Evolutionary conservation across 2,797 vertebrate genomes (phyloP).

Genomic region (Malurus splendens): DNA sequence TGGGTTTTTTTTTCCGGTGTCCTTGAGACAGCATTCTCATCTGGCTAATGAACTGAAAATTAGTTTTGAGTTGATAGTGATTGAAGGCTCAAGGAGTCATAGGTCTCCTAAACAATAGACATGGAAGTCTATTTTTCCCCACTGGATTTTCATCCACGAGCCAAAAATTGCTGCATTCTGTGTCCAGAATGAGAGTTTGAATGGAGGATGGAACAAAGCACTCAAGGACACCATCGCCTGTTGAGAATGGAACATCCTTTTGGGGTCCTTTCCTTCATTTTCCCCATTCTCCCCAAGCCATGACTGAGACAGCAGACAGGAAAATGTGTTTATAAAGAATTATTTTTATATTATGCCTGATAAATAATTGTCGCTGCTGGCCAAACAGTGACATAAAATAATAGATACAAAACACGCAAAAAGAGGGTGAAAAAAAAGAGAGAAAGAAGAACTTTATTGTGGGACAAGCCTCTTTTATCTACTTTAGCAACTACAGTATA

Average conservation of each 20-base stretch:
- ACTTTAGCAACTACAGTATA: too few relatives aligned
- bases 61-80: neutral
- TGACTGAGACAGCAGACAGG: neutral
- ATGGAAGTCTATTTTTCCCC: neutral
- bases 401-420: too few relatives aligned
- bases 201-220: neutral
- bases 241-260: neutral
- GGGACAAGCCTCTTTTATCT: too few relatives aligned
- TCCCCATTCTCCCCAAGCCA: neutral
- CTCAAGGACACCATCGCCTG: neutral
- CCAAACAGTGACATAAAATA: too few relatives aligned
- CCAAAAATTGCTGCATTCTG: neutral
- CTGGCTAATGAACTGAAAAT: neutral
- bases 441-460: too few relatives aligned
- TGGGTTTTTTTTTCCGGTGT: neutral
- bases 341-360: neutral
- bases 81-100: neutral
- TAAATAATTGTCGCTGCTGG: neutral
- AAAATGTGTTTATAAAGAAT: neutral
- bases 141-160: neutral
- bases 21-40: neutral
- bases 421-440: too few relatives aligned
- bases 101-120: conserved; percentile 11
- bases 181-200: neutral
- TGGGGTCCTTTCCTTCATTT: neutral